Evolutionary conservation across 2,888 invertebrate genomes (phyloP).

Genomic region (Lasioglossum marginatum): DNA sequence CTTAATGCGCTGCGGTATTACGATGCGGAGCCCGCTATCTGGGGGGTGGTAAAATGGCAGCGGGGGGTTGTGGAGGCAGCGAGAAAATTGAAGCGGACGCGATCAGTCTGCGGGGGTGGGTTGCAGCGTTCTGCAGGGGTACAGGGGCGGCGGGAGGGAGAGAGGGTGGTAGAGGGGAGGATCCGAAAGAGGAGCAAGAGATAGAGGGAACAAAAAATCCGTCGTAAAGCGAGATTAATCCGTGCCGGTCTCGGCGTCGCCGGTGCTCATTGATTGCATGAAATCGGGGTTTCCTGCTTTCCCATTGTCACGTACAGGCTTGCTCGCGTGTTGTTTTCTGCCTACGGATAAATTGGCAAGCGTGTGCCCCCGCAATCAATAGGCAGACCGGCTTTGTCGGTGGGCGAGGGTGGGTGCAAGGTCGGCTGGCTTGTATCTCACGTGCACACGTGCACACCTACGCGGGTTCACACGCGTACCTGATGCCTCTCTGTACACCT

Average conservation of each 20-base stretch:
- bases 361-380: constrained; percentile 74
- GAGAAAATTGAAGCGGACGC: constrained; percentile 2
- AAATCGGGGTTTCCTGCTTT: constrained; percentile 76
- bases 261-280: constrained; percentile 75
- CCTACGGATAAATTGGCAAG: constrained; percentile 77
- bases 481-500: background rate
- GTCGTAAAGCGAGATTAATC: constrained; percentile 71
- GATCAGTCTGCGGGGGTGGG: background rate
- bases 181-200: constrained; percentile 32
- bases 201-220: constrained; percentile 64
- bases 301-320: constrained; percentile 72
- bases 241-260: constrained; percentile 63
- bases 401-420: constrained; percentile 65
- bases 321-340: constrained; percentile 72
- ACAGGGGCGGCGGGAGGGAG: background rate
- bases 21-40: constrained; percentile 25
- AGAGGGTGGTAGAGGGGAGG: background rate
- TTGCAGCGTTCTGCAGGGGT: background rate
- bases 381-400: constrained; percentile 69
- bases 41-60: background rate
- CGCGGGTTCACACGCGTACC: constrained; percentile 18
- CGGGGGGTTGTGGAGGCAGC: background rate
- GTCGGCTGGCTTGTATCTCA: constrained; percentile 61
- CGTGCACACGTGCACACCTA: constrained; percentile 47
- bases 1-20: constrained; percentile 43